Conservation (phyloP, 1,140 invertebrate species). For the Drosophila ananassae region DNA sequence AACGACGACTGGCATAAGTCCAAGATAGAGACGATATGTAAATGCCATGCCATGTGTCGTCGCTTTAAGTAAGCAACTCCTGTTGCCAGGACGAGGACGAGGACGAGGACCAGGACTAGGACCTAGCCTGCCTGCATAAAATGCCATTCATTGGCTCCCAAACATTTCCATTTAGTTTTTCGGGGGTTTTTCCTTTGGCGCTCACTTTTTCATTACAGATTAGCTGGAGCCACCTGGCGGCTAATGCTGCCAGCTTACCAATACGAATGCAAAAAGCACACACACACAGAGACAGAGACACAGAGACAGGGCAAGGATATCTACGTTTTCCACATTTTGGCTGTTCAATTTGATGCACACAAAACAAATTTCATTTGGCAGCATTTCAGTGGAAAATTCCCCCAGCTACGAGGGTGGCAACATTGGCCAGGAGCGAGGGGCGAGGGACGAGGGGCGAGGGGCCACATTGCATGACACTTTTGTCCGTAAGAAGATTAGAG, state of each 20-base stretch:
- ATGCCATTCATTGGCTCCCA: constrained; percentile 64
- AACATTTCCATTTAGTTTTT: constrained; percentile 63
- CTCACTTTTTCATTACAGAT: constrained; percentile 45
- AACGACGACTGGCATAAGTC: constrained; percentile 65
- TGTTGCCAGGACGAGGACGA: constrained; percentile 1
- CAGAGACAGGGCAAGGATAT: constrained; percentile 26
- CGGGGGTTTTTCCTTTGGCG: constrained; percentile 16
- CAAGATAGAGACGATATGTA: constrained; percentile 80
- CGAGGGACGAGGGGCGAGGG: neutral
- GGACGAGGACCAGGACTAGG: no score
- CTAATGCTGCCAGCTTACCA: constrained; percentile 24
- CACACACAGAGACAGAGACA: constrained; percentile 5
- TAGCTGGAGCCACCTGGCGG: constrained; percentile 47
- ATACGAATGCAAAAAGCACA: neutral
- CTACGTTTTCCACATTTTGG: constrained; percentile 60
- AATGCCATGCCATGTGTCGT: constrained; percentile 76
- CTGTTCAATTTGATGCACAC: constrained; percentile 71
- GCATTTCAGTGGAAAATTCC: constrained; percentile 19
- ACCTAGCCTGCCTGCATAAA: constrained; percentile 46
- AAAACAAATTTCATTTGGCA: constrained; percentile 64
- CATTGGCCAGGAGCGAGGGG: neutral
- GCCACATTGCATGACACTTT: constrained; percentile 60
- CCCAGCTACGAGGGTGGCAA: neutral
- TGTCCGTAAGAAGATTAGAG: constrained; percentile 68
- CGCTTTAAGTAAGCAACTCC: constrained; percentile 63